These are phyloP conservation scores for Hofmannophila pseudospretella DNA, from an alignment of 2,888 invertebrate species.

Conservation along the genomic window DNA sequence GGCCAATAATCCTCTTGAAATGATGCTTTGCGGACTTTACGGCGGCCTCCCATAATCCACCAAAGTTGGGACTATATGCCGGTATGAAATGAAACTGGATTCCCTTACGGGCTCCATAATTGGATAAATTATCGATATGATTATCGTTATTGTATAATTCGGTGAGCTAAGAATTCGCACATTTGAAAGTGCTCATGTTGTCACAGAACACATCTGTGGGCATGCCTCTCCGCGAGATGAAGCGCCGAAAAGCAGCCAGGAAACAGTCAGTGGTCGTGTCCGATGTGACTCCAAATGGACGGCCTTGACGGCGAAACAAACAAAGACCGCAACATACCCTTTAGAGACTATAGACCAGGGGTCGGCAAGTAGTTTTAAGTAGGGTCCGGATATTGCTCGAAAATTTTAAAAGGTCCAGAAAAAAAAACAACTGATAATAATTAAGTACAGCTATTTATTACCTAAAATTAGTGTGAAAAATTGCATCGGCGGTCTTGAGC, in stretches of 20 bases:
- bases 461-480: too few species aligned
- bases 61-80: conserved; percentile 13
- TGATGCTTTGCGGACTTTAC: conserved; percentile 3
- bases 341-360: conserved; percentile 1
- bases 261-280: conserved; percentile 7
- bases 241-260: conserved; percentile 10
- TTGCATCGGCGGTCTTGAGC: too few species aligned
- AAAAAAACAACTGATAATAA: too few species aligned
- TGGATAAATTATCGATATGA: not conserved
- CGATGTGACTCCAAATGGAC: conserved; percentile 13
- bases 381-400: too few species aligned
- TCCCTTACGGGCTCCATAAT: not conserved
- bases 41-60: conserved; percentile 14
- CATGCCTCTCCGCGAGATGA: conserved; percentile 9
- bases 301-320: conserved; percentile 7
- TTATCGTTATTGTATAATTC: not conserved
- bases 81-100: conserved; percentile 13
- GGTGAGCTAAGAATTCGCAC: not conserved
- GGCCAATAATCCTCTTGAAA: not conserved
- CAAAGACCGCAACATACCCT: conserved; percentile 3
- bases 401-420: too few species aligned
- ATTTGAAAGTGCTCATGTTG: conserved; percentile 8
- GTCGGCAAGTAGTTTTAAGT: too few species aligned
- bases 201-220: conserved; percentile 7
- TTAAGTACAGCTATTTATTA: too few species aligned